A percentile compares a stretch with the other conserved stretches of the same genome.
These are phyloP conservation scores for Orchesellides sinensis DNA, from an alignment of 2,888 invertebrate species.

Conservation along the genomic window DNA sequence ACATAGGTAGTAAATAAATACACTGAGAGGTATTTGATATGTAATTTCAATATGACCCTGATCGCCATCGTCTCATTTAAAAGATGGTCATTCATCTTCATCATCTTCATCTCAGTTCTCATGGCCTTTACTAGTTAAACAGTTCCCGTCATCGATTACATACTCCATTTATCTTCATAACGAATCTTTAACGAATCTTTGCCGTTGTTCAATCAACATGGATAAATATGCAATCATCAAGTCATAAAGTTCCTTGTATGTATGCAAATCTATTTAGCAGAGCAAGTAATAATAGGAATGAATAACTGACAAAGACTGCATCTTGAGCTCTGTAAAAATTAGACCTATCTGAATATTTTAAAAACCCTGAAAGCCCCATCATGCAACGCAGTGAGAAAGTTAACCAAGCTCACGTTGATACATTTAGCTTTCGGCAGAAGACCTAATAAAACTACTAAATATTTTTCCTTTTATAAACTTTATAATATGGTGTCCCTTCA, in stretches of 20 bases:
- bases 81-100: no score
- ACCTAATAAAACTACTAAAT: constrained; percentile 27
- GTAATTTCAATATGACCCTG: background rate
- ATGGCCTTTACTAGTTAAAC: constrained; percentile 1
- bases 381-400: background rate
- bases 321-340: background rate
- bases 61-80: background rate
- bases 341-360: constrained; percentile 10
- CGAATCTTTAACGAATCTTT: background rate
- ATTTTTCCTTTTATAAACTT: constrained; percentile 1
- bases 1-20: constrained; percentile 1
- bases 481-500: background rate
- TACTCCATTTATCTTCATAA: constrained; percentile 29
- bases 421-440: constrained; percentile 30
- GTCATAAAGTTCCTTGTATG: no score
- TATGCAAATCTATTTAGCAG: no score
- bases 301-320: background rate
- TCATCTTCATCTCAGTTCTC: no score
- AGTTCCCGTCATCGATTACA: constrained; percentile 28
- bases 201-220: background rate
- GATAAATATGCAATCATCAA: background rate
- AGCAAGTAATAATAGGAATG: background rate
- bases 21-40: background rate
- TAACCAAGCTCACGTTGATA: background rate
- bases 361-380: constrained; percentile 37